Conservation (phyloP, 2,797 vertebrate species). For the Pelochelys cantorii region DNA sequence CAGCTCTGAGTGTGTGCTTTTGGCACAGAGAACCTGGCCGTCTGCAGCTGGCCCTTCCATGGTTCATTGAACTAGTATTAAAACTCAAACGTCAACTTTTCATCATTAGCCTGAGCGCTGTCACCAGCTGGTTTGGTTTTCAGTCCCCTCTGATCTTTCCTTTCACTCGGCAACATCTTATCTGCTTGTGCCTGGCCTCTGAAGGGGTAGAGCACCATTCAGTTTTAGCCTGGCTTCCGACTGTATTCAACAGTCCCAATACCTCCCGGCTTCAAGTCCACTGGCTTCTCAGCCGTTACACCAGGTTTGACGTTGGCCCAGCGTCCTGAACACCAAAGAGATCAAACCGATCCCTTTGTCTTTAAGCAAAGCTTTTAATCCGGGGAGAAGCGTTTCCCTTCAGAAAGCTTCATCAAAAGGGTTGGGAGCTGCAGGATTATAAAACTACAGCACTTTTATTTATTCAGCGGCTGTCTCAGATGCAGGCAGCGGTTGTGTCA, state of each 20-base stretch:
- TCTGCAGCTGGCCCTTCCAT: background rate
- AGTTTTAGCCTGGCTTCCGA: fast-evolving
- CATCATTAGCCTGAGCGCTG: background rate
- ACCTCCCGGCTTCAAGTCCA: background rate
- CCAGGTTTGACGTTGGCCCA: background rate
- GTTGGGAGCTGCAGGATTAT: conserved; percentile 39
- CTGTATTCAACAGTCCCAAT: background rate
- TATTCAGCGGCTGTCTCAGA: background rate
- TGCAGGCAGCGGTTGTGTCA: background rate
- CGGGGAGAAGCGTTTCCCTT: conserved; percentile 29
- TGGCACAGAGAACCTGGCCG: fast-evolving
- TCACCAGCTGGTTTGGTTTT: background rate
- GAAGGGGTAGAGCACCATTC: background rate
- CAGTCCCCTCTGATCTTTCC: background rate
- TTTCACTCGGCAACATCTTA: background rate
- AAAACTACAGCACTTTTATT: conserved; percentile 20
- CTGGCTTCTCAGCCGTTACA: background rate
- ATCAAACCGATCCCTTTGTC: conserved; percentile 1
- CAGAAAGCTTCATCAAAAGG: conserved; percentile 41
- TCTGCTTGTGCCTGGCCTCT: background rate
- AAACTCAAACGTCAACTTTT: background rate
- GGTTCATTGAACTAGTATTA: background rate
- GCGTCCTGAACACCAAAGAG: background rate
- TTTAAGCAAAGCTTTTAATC: conserved; percentile 45
- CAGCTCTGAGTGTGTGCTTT: fast-evolving